Evolutionary conservation across 2,888 invertebrate species (phyloP), one percentile per base, ranked within the genome.

Genomic region (Tuta absoluta): DNA sequence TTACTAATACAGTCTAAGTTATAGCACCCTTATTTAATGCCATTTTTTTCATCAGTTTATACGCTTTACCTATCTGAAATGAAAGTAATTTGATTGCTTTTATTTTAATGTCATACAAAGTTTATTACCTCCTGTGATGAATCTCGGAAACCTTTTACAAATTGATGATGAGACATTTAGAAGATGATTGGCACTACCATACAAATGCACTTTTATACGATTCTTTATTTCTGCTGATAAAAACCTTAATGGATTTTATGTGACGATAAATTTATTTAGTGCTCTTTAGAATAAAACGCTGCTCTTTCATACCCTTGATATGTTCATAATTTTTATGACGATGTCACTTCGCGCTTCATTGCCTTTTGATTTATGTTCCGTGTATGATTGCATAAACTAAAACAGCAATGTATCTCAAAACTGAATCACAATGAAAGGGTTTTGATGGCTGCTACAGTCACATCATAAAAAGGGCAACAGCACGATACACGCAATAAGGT

Each of bases 81-180:
- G n/a, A n/a, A n/a, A n/a, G n/a, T n/a, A n/a, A n/a, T n/a, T n/a
- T n/a, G n/a, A n/a, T n/a, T n/a, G n/a, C n/a, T n/a, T n/a, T n/a
- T n/a, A n/a, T n/a, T 77, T 83, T 80, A 77, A 80, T 79, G 77
- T 72, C 77, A 72, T 67, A 69, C 48, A 70, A 71, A 75, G 82
- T 84, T 84, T 84, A 84, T 81, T 79, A 73, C 69, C 75, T 68
- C 72, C 73, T 58, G 63, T 76, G 73, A 75, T 75, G 72, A 75
- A 77, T 79, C 73, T 72, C 71, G 69, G 69, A 63, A 72, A 66
- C 69, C 70, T 73, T 74, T 76, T 73, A 71, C 72, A 75, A 72
- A 72, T 73, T 79, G 77, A 77, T 79, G 77, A 77, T 72, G 80
- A 78, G 78, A 76, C 78, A 75, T 78, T 80, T 77, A 76, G 75